These are phyloP conservation scores for Athalia cordata DNA, from an alignment of 2,888 invertebrate genomes.

Conservation along the genomic window DNA sequence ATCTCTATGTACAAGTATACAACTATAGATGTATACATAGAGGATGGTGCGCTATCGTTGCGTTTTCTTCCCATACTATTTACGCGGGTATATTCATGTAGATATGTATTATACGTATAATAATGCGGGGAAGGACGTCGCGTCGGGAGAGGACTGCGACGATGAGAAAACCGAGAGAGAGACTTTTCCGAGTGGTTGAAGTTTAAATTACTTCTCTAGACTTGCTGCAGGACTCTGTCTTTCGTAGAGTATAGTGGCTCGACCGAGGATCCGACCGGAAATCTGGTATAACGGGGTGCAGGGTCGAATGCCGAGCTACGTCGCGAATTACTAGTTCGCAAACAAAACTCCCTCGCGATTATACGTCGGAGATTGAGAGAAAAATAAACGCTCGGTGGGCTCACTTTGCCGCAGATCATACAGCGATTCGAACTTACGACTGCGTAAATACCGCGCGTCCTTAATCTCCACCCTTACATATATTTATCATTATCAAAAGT, in stretches of 20 bases:
- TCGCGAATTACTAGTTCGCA: no score
- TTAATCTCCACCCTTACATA: no score
- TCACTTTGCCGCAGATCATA: no score
- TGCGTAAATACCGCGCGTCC: no score
- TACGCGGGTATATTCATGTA: background rate
- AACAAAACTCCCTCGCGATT: no score
- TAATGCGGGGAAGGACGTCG: background rate
- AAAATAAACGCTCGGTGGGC: no score
- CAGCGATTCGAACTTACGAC: no score
- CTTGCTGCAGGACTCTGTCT: slow-evolving; percentile 28
- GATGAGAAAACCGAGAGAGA: background rate
- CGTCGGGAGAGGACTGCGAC: no score
- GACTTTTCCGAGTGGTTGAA: slow-evolving; percentile 45
- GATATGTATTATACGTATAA: background rate
- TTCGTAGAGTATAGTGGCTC: background rate
- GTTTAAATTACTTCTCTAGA: slow-evolving; percentile 64
- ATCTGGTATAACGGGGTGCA: background rate
- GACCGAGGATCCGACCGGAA: background rate
- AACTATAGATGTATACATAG: no score
- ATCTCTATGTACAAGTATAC: slow-evolving; percentile 3
- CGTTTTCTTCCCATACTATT: background rate
- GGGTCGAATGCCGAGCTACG: background rate
- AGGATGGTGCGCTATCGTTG: slow-evolving; percentile 15
- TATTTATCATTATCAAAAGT: no score
- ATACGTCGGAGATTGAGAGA: no score